Percentiles rank a stretch among this genome's conserved stretches.
Conservation (phyloP, 2,888 invertebrate genomes). For the Dioctria linearis region DNA sequence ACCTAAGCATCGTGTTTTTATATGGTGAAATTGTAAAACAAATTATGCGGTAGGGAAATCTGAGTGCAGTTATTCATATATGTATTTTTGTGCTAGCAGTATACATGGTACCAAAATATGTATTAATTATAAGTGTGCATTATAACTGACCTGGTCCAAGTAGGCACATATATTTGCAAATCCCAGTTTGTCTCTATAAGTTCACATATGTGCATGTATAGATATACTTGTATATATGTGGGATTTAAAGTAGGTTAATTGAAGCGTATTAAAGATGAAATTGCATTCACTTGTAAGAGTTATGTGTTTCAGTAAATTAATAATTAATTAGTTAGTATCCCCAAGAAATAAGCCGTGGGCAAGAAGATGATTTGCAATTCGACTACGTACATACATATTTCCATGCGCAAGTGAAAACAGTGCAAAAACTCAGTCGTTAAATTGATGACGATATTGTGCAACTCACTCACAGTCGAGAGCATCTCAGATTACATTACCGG, state of each 20-base stretch:
- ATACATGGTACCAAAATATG: not conserved
- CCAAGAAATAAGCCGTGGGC: not conserved
- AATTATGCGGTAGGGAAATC: conserved; percentile 12
- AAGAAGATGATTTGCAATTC: conserved; percentile 19
- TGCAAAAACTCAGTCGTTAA: not conserved
- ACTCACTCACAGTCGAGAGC: not conserved
- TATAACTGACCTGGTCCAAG: conserved; percentile 1
- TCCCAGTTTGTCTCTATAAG: too few relatives aligned
- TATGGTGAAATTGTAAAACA: conserved; percentile 25
- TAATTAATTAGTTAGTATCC: not conserved
- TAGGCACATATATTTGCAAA: not conserved
- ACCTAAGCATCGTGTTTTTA: conserved; percentile 19
- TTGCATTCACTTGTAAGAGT: conserved; percentile 7
- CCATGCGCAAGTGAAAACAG: not conserved
- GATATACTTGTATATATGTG: not conserved
- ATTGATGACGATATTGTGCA: conserved; percentile 2
- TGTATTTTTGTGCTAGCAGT: conserved; percentile 12
- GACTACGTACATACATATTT: not conserved
- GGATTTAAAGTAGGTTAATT: conserved; percentile 27
- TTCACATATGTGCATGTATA: too few relatives aligned
- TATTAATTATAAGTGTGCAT: too few relatives aligned
- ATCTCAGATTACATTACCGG: conserved; percentile 17
- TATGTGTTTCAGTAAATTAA: conserved; percentile 4
- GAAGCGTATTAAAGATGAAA: conserved; percentile 20
- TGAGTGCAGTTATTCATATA: conserved; percentile 18